Base-by-base conservation (phyloP, 2,888 invertebrate genomes). In the Pilophorus perplexus region DNA sequence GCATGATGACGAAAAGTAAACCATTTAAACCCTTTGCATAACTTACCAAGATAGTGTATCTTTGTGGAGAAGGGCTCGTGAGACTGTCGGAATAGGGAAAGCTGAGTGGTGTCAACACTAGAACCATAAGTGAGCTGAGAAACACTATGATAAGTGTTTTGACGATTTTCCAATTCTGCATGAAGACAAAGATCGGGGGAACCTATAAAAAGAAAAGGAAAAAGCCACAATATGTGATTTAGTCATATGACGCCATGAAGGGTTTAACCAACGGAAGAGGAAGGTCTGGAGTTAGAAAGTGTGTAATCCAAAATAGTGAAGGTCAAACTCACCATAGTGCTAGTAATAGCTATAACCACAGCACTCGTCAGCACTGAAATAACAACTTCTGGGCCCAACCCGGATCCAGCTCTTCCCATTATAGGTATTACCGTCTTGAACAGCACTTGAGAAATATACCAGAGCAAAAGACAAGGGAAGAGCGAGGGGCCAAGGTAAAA, bases 401-500 rank as follows among this genome's bases (percentile, higher is more conserved):
- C 81, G 27, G 85, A 80, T 55, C 90, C 90, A 33, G 84, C 81
- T 73, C 91, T 82, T 2, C 90, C 93, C 86, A 87, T 85, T 72
- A 93, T 82, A 5, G 93, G 93, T 73, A 90, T 84, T 74, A 91
- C 85, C 76, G 90, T 82, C 75, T 84, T 82, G 68, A 89, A 80
- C 71, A 86, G 83, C 72, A 84, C 85, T 74, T 88, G 81, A 72
- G 84, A 79, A 74, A 88, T 80, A 78, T 90, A 90, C 73, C 85
- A 82, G 55, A 83, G 82, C 77, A 87, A 85, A 69, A 86, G 80
- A 72, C 83, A 82, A 23, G 89, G 88, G 72, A 86, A 72, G 42
- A 81, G 78, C 71, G 84, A 76, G 59, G 81, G 78, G 46, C 76
- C 75, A 71, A 85, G 76, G 73, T 84, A 83, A 59, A 83, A 76